Evolutionary conservation across 30 jellyfish, hydroid and myxozoan species (phyloP), one percentile per base, ranked within the genome.

Genomic region (Aurelia aurita): DNA sequence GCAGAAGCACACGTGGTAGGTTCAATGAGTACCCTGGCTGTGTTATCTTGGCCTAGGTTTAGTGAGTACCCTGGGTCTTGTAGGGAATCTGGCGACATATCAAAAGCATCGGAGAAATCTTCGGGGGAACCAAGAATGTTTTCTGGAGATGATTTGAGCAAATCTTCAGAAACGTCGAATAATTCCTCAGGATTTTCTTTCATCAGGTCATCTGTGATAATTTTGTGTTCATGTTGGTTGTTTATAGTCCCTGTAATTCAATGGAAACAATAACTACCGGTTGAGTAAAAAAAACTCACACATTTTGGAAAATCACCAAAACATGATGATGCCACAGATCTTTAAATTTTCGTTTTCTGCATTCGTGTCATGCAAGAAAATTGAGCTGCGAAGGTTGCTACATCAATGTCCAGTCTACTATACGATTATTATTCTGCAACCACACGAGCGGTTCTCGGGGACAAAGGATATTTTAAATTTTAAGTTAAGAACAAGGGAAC

Each of bases 1-100:
- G 72, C 90, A 87, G 96, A 87, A 77, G 96, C 87, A 87, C 96
- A 87, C 85, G 96, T 87, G 90, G 90, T 77, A 77, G 96, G 87
- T 55, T 32, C 34, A 6, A 15, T 39, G 16, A 39, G 51, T 39
- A 39, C 15, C 51, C 51, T 39, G 39, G 73, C 79, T 28, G 55
- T 21, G 21, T 75, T 53, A 1, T 77, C 88, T 29, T 55, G 82
- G 28, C 82, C 84, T 44, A 77, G 49, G 25, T 67, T 68, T 74
- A 77, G 69, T 2, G 87, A 44, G 53, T 60, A 77, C 19, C 32
- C 58, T 3, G 96, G 90, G 55, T 87, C 88, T 3, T 67, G 58
- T 72, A 87, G 81, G 35, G 83, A n/a, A 31, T 69, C 11, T 7
- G 90, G 81, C 2, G 90, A 67, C 88, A 72, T 66, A 26, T 66